Evolutionary conservation across 2,113 vertebrate genomes (phyloP).

Genomic region (Cryptotis parvus): DNA sequence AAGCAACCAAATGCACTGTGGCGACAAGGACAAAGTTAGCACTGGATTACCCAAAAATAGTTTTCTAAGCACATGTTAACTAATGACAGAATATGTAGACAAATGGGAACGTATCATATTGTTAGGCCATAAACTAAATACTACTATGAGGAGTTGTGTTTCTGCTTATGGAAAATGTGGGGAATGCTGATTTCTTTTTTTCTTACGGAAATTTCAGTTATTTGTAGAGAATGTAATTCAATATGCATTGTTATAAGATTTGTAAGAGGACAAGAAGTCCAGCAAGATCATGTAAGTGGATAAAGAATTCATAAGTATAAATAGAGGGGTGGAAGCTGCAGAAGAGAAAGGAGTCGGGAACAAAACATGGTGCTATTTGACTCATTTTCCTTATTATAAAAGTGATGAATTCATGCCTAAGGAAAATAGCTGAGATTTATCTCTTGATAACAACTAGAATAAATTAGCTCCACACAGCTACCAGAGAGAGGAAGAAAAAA

Average conservation of each 20-base stretch:
- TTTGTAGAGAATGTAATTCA: neutral
- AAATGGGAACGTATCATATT: neutral
- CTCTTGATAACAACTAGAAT: neutral
- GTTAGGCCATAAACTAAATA: neutral
- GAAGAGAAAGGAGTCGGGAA: neutral
- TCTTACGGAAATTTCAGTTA: neutral
- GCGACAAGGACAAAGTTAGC: neutral
- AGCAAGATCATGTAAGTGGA: neutral
- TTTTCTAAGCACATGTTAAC: neutral
- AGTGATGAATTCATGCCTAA: neutral
- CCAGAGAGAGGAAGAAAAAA: neutral
- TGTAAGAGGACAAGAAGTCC: neutral
- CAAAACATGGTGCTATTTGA: neutral
- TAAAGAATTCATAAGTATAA: neutral
- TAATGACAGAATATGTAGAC: neutral
- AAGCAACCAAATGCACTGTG: neutral
- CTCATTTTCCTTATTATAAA: neutral
- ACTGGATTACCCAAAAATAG: neutral
- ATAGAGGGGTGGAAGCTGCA: neutral
- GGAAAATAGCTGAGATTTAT: neutral
- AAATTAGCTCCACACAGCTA: neutral
- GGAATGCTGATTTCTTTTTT: neutral
- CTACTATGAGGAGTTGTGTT: neutral
- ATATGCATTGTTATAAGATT: neutral
- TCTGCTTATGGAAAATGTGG: neutral